These are phyloP conservation scores for Idaea biselata DNA, from an alignment of 2,888 invertebrate genomes.

Conservation along the genomic window DNA sequence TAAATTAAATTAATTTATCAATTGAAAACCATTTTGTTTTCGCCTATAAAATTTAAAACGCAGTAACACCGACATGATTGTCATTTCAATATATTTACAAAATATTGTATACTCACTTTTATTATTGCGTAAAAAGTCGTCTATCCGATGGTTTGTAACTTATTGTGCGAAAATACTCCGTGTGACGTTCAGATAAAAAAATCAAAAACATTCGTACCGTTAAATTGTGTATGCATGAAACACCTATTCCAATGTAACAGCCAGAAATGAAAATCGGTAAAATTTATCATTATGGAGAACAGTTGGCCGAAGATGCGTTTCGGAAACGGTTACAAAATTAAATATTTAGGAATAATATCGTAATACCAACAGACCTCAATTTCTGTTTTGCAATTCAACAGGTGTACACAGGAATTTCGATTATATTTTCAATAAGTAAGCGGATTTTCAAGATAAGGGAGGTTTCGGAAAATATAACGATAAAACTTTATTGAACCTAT, in stretches of 20 bases:
- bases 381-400: constrained; percentile 34
- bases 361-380: constrained; percentile 33
- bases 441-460: constrained; percentile 38
- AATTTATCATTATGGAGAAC: constrained; percentile 14
- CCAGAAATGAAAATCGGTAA: constrained; percentile 7
- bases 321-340: constrained; percentile 26
- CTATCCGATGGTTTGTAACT: constrained; percentile 2
- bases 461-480: constrained; percentile 41
- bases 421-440: constrained; percentile 43
- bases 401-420: constrained; percentile 33
- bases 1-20: too few relatives aligned
- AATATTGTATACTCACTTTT: constrained; percentile 17
- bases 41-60: constrained; percentile 21
- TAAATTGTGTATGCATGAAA: constrained; percentile 5
- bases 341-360: constrained; percentile 32
- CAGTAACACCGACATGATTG: constrained; percentile 23
- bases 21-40: not conserved
- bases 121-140: not conserved
- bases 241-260: constrained; percentile 5
- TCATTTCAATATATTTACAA: constrained; percentile 26
- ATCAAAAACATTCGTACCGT: constrained; percentile 1
- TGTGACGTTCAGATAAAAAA: not conserved
- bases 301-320: constrained; percentile 6
- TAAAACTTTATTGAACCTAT: constrained; percentile 49
- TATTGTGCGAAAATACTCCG: not conserved